Evolutionary conservation across 1,140 invertebrate genomes (phyloP).

Genomic region (Brevipalpus yothersi): DNA sequence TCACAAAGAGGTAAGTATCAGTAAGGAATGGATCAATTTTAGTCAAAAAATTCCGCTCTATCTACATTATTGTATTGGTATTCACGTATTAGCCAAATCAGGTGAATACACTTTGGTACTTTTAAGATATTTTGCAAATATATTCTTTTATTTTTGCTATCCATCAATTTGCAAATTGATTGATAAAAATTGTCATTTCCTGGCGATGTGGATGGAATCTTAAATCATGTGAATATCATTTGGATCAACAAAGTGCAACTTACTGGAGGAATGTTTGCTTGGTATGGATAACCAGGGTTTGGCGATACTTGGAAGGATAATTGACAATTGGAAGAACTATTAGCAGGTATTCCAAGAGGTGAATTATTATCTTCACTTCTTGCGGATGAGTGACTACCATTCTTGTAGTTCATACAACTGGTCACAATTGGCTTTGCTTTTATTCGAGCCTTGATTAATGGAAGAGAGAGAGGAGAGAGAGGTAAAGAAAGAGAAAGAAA

Average conservation of each 20-base stretch:
- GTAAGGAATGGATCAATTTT: neutral
- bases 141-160: no score
- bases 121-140: no score
- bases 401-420: slow-evolving; percentile 9
- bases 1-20: neutral
- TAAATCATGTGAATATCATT: no score
- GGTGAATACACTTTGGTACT: no score
- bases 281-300: neutral
- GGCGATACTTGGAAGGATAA: neutral
- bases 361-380: neutral
- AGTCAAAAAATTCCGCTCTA: no score
- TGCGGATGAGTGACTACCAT: slow-evolving; percentile 6
- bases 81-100: no score
- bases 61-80: no score
- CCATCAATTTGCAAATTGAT: no score
- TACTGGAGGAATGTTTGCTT: neutral
- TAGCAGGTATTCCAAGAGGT: slow-evolving; percentile 1
- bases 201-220: no score
- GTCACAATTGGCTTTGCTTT: slow-evolving; percentile 53
- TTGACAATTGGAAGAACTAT: neutral
- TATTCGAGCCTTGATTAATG: slow-evolving; percentile 35
- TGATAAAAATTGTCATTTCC: no score
- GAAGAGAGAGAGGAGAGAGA: neutral
- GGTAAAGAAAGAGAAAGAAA: slow-evolving; percentile 1
- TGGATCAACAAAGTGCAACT: neutral